Evolutionary conservation across 37 sponge, comb jelly and placozoan species (phyloP).

Genomic region (Cliona cf. orientalis): DNA sequence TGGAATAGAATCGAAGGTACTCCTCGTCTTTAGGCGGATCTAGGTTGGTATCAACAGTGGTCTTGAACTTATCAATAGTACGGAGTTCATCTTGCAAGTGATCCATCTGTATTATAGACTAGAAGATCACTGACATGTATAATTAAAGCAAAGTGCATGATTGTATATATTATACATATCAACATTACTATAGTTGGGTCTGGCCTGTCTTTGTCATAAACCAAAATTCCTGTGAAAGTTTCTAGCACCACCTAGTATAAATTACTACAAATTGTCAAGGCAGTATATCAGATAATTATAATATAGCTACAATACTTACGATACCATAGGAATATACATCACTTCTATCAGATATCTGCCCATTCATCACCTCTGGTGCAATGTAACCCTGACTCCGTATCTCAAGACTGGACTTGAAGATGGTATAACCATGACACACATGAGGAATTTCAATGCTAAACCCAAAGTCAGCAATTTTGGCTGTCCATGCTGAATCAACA

Average conservation of each 20-base stretch:
- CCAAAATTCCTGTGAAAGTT: neutral
- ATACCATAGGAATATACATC: neutral
- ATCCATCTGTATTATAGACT: no score
- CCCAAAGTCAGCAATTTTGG: neutral
- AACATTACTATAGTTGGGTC: neutral
- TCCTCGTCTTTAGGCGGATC: no score
- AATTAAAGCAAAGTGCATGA: no score
- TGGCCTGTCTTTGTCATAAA: neutral
- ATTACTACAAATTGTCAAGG: neutral
- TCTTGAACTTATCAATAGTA: no score
- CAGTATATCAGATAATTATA: neutral
- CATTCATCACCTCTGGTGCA: neutral
- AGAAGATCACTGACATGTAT: no score
- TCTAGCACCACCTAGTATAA: neutral
- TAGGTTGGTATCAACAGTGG: no score
- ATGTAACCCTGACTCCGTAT: neutral
- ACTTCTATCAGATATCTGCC: neutral
- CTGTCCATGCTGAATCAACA: neutral
- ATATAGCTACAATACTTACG: neutral
- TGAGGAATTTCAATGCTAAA: neutral
- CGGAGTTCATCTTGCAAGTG: no score
- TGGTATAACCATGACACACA: neutral
- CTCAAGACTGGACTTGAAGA: neutral
- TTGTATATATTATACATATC: no score
- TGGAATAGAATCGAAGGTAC: no score